A percentile compares a stretch with the other conserved stretches of the same genome.
Conservation (phyloP, 2,113 vertebrate genomes). For the Potamarius usumacintae region DNA sequence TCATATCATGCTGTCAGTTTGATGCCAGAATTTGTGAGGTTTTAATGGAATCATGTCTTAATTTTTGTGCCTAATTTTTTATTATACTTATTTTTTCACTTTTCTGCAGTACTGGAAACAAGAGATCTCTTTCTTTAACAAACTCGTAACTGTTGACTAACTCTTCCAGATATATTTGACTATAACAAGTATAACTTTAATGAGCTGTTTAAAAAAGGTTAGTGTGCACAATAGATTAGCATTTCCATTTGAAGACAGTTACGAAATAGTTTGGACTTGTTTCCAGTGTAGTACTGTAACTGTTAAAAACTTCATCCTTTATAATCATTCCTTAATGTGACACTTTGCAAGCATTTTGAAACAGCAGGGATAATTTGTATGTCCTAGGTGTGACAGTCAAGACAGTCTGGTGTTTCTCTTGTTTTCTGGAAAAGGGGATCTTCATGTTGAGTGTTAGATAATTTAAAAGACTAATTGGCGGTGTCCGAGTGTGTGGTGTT, state of each 20-base stretch:
- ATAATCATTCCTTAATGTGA: slow-evolving; percentile 29
- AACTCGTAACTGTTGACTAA: slow-evolving; percentile 29
- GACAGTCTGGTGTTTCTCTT: slow-evolving; percentile 3
- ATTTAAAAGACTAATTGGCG: background rate
- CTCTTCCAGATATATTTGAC: slow-evolving; percentile 16
- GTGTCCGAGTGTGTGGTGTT: background rate
- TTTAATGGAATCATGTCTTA: slow-evolving; percentile 30
- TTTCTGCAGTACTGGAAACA: slow-evolving; percentile 24
- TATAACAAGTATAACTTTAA: background rate
- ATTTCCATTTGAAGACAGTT: background rate
- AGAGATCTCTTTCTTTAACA: slow-evolving; percentile 3
- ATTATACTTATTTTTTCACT: slow-evolving; percentile 6
- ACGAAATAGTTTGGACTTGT: background rate
- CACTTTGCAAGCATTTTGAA: slow-evolving; percentile 15
- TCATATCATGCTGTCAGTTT: slow-evolving; percentile 31
- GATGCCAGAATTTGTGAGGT: slow-evolving; percentile 24
- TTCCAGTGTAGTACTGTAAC: slow-evolving; percentile 26
- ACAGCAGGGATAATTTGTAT: slow-evolving; percentile 15
- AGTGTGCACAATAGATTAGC: background rate
- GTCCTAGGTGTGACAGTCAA: background rate
- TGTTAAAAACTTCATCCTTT: slow-evolving; percentile 11
- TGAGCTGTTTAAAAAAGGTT: background rate
- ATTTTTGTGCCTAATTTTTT: slow-evolving; percentile 25
- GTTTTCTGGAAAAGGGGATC: background rate
- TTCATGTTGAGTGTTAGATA: background rate